These are phyloP conservation scores for Peromyscus melanophrys DNA, from an alignment of 2,797 vertebrate species.

Conservation along the genomic window DNA sequence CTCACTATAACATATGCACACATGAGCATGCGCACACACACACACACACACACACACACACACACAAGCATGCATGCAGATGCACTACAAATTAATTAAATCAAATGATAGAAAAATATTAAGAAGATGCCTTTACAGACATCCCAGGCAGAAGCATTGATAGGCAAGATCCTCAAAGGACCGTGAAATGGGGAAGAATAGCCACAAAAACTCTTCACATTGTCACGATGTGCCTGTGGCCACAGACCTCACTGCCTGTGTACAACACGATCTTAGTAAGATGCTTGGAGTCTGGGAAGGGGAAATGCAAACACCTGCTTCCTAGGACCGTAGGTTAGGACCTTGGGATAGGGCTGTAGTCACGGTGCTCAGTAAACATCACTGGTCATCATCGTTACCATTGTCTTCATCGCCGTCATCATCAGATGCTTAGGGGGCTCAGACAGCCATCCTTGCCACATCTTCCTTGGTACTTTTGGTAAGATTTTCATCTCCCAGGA, in stretches of 20 bases:
- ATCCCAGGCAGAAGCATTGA: background rate
- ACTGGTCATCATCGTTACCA: background rate
- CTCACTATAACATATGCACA: too few relatives aligned
- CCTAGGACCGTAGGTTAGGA: background rate
- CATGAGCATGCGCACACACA: too few relatives aligned
- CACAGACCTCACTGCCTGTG: background rate
- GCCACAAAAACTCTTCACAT: background rate
- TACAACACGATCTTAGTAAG: background rate
- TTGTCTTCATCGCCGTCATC: background rate
- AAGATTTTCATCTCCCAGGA: background rate
- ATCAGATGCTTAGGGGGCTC: background rate
- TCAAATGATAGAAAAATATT: constrained; percentile 4
- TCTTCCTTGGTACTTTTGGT: background rate
- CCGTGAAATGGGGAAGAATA: background rate
- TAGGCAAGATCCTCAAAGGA: background rate
- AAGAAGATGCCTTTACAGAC: background rate
- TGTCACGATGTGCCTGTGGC: background rate
- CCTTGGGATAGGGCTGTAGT: background rate
- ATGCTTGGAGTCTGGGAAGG: constrained; percentile 16
- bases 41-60: background rate
- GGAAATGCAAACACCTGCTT: background rate
- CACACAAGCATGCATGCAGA: background rate
- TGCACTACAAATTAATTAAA: background rate
- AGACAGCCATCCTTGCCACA: background rate
- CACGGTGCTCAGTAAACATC: background rate